phyloP scores from a whole-genome alignment of 1,140 invertebrate genomes.

The Ylistrum balloti region DNA sequence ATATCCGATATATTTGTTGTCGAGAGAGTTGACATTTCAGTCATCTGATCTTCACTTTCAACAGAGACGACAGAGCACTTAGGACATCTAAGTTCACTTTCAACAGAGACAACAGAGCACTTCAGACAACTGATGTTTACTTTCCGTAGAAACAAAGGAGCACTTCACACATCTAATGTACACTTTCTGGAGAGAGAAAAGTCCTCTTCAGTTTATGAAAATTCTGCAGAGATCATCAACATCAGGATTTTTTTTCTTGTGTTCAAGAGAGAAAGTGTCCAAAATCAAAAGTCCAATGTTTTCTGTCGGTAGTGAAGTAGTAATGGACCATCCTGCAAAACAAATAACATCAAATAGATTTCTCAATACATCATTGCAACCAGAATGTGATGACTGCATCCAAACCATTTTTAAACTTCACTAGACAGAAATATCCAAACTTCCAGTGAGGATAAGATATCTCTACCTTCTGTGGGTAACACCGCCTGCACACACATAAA shows the following conservation, averaged over 20 bases:
- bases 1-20: no score
- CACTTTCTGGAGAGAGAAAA: background rate
- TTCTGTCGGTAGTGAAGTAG: constrained; percentile 78
- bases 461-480: no score
- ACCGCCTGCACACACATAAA: no score
- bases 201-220: background rate
- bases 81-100: background rate
- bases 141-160: background rate
- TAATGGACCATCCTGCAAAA: constrained; percentile 76
- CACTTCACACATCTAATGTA: background rate
- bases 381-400: no score
- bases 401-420: no score
- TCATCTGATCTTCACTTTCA: background rate
- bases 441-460: no score
- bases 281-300: constrained; percentile 71
- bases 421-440: no score
- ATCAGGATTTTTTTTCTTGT: background rate
- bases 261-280: no score
- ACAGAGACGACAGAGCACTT: background rate
- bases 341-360: constrained; percentile 41
- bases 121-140: background rate
- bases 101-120: background rate
- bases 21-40: background rate
- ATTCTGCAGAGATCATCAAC: background rate
- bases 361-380: no score